Conservation (phyloP, 1,140 invertebrate genomes). For the Drosophila simulans region DNA sequence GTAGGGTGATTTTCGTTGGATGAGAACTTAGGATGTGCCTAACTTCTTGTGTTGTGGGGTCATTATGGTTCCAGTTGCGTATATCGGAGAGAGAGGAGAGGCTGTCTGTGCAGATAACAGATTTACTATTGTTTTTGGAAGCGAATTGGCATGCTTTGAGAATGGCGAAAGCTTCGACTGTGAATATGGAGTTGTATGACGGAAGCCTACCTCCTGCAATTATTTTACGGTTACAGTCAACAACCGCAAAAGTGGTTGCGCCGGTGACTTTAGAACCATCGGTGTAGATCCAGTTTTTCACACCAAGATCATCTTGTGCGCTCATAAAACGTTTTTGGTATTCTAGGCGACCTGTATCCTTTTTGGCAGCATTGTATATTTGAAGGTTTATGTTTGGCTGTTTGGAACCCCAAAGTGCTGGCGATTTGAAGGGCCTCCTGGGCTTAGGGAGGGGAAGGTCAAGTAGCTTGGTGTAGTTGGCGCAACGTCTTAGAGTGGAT, state of each 20-base stretch:
- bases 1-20: background rate
- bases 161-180: background rate
- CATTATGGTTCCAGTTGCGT: background rate
- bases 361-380: background rate
- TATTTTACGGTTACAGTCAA: background rate
- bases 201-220: background rate
- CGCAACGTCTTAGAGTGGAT: background rate
- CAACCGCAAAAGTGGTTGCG: too few species aligned
- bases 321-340: background rate
- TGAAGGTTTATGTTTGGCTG: background rate
- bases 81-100: background rate
- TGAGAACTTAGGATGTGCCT: background rate
- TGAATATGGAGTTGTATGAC: background rate
- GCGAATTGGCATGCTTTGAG: background rate
- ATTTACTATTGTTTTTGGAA: background rate
- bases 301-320: background rate
- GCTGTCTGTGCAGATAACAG: background rate
- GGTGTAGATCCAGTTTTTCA: too few species aligned
- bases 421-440: background rate
- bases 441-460: background rate
- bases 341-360: background rate
- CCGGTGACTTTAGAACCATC: too few species aligned
- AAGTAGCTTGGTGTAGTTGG: too few species aligned
- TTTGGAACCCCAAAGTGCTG: background rate
- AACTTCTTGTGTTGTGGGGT: background rate